These are phyloP conservation scores for Piaya cayana DNA, from an alignment of 2,113 vertebrate genomes.

Conservation along the genomic window DNA sequence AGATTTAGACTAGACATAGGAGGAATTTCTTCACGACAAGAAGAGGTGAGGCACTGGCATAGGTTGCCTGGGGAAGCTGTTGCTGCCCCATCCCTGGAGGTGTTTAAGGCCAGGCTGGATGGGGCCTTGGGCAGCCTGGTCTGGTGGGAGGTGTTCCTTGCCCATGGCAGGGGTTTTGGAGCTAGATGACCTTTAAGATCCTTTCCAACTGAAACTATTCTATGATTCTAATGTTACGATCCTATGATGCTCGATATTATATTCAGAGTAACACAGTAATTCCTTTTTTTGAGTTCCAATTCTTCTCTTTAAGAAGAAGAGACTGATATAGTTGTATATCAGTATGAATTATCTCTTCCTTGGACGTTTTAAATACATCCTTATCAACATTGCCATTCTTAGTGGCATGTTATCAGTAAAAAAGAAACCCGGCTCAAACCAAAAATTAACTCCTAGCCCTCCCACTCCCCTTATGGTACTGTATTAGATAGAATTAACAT, in stretches of 20 bases:
- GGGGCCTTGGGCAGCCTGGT: too few species aligned
- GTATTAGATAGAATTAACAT: background rate
- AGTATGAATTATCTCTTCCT: background rate
- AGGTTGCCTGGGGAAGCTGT: too few species aligned
- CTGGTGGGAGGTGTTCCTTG: too few species aligned
- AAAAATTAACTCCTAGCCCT: background rate
- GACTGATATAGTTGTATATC: background rate
- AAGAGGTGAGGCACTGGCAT: too few species aligned
- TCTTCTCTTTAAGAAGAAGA: background rate
- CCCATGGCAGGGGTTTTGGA: too few species aligned
- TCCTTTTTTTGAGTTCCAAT: background rate
- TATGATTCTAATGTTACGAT: too few species aligned
- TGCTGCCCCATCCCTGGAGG: too few species aligned
- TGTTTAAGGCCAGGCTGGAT: too few species aligned
- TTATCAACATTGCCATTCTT: background rate
- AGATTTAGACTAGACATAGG: too few species aligned
- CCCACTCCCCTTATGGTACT: background rate
- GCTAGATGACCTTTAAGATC: too few species aligned
- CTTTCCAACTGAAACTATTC: too few species aligned
- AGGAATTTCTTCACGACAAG: too few species aligned
- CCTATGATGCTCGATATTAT: background rate
- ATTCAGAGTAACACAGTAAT: background rate
- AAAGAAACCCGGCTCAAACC: background rate
- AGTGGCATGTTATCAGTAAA: background rate
- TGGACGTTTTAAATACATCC: background rate